These are phyloP conservation scores for Bufo bufo DNA, from an alignment of 2,113 vertebrate species.

Conservation along the genomic window DNA sequence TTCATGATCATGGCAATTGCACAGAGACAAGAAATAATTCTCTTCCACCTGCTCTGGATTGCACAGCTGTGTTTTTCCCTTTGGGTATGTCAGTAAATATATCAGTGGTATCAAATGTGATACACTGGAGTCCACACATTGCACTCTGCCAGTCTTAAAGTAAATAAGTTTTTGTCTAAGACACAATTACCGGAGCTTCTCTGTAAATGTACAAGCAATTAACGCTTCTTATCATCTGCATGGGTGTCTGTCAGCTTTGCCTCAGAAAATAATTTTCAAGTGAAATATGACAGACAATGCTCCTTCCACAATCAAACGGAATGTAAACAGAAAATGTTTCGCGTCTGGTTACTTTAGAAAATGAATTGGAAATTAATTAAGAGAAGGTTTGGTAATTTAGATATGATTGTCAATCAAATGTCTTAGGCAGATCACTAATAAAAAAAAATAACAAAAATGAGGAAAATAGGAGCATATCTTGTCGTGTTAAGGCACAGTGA, in stretches of 20 bases:
- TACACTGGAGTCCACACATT: conserved; percentile 26
- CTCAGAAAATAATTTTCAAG: conserved; percentile 23
- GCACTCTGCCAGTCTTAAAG: conserved; percentile 39
- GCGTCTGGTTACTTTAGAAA: not conserved
- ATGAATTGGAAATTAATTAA: conserved; percentile 41
- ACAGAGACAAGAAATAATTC: conserved; percentile 47
- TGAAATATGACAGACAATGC: not conserved
- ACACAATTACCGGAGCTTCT: conserved; percentile 12
- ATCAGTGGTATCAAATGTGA: conserved; percentile 43
- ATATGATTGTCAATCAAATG: conserved; percentile 6
- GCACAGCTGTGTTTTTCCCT: conserved; percentile 51
- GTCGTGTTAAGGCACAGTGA: not conserved
- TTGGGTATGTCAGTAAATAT: conserved; percentile 52
- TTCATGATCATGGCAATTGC: conserved; percentile 53
- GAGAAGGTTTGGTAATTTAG: not conserved
- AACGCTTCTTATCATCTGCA: conserved; percentile 21
- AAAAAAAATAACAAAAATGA: not conserved
- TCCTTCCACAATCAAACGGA: not conserved
- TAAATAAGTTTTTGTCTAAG: conserved; percentile 32
- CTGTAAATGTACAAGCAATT: conserved; percentile 32
- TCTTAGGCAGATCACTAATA: not conserved
- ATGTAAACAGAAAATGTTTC: conserved; percentile 27
- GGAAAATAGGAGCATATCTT: not conserved
- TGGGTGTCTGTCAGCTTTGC: conserved; percentile 7
- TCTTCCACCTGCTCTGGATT: conserved; percentile 48